Evolutionary conservation across 2,888 invertebrate genomes (phyloP).

Genomic region (Polydrusus cervinus): DNA sequence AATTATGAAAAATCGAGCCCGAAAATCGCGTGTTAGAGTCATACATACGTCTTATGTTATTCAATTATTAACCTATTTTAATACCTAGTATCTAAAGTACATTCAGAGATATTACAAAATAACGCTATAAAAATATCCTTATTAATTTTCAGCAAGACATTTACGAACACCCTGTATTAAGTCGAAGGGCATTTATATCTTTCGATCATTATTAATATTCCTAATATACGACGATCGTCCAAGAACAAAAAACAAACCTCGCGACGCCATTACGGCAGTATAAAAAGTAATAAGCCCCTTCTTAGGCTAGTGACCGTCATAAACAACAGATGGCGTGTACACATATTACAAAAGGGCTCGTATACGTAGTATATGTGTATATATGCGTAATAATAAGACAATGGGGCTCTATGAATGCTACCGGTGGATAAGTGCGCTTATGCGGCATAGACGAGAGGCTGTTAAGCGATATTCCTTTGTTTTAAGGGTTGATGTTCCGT

Average conservation of each 20-base stretch:
- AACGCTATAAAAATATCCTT: too few species aligned
- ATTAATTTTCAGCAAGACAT: too few species aligned
- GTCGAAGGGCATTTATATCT: too few species aligned
- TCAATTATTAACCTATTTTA: too few species aligned
- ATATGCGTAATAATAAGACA: conserved; percentile 50
- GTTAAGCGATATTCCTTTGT: conserved; percentile 50
- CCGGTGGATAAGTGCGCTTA: conserved; percentile 41
- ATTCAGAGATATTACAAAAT: too few species aligned
- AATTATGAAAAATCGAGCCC: too few species aligned
- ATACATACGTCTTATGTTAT: too few species aligned
- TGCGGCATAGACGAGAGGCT: conserved; percentile 40
- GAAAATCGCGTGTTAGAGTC: too few species aligned
- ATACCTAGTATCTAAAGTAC: too few species aligned
- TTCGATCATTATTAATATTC: too few species aligned
- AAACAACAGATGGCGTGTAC: conserved; percentile 46
- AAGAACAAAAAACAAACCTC: conserved; percentile 1
- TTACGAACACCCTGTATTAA: too few species aligned
- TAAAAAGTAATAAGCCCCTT: conserved; percentile 32
- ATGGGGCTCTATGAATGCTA: conserved; percentile 46
- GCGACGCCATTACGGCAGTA: not conserved
- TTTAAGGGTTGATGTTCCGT: conserved; percentile 50
- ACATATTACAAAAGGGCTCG: conserved; percentile 18
- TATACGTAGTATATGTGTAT: conserved; percentile 38
- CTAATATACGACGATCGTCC: not conserved
- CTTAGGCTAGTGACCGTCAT: conserved; percentile 41